Evolutionary conservation across 1,140 invertebrate species (phyloP).

Genomic region (Drosophila pruinosa): DNA sequence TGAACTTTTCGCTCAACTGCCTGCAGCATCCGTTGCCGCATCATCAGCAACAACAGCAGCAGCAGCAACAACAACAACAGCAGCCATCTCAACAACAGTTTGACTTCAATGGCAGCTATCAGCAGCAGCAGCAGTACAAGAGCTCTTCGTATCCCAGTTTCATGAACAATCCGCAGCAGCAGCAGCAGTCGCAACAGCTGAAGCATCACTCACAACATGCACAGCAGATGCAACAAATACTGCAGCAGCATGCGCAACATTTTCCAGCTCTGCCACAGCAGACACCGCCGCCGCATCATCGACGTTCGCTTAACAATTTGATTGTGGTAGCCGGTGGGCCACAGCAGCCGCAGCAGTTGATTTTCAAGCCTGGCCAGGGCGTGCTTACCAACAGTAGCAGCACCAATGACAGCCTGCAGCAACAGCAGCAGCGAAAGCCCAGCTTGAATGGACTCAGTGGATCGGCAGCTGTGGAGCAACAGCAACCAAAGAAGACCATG

Average conservation of each 20-base stretch:
- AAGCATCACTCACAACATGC: slow-evolving; percentile 83
- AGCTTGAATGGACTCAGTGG: slow-evolving; percentile 51
- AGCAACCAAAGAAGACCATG: slow-evolving; percentile 79
- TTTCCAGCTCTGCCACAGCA: slow-evolving; percentile 83
- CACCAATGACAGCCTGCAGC: slow-evolving; percentile 49
- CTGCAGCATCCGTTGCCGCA: slow-evolving; percentile 59
- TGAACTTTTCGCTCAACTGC: slow-evolving; percentile 70
- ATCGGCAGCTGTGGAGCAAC: slow-evolving; percentile 22
- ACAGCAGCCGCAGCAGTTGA: slow-evolving; percentile 74
- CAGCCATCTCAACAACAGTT: slow-evolving; percentile 49
- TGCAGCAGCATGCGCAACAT: slow-evolving; percentile 74
- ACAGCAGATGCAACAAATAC: slow-evolving; percentile 76
- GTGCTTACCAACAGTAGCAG: slow-evolving; percentile 59
- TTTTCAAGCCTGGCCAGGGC: slow-evolving; percentile 73
- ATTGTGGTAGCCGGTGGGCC: slow-evolving; percentile 75
- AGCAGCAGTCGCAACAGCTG: slow-evolving; percentile 40
- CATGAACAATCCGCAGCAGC: slow-evolving; percentile 58
- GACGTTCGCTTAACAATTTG: slow-evolving; percentile 78
- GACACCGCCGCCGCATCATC: slow-evolving; percentile 71
- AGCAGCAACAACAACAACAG: slow-evolving; percentile 33
- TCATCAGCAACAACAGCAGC: slow-evolving; percentile 60
- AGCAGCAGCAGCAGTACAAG: slow-evolving; percentile 78
- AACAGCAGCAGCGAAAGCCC: slow-evolving; percentile 64
- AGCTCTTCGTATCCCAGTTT: slow-evolving; percentile 84
- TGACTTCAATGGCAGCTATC: slow-evolving; percentile 51